Conservation (phyloP, 2,888 invertebrate species). For the Sinodicranocentrus sp. region DNA sequence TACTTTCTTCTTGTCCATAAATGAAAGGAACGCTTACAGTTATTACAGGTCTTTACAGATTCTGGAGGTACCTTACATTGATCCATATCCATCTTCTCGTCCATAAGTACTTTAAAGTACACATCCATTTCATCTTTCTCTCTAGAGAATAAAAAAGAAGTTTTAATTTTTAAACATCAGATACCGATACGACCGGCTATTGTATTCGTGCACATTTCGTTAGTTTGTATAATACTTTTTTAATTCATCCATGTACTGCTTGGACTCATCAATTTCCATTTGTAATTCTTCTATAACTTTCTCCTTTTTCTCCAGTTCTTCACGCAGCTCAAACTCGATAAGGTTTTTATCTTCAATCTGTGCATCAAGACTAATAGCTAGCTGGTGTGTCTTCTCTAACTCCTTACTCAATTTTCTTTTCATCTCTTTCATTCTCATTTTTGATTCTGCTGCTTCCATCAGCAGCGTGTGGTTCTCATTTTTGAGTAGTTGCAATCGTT, state of each 20-base stretch:
- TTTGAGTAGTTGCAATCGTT: slow-evolving; percentile 76
- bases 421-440: slow-evolving; percentile 67
- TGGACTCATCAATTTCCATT: slow-evolving; percentile 68
- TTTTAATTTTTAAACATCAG: neutral
- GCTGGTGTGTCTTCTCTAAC: slow-evolving; percentile 57
- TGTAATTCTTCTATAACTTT: slow-evolving; percentile 69
- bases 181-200: neutral
- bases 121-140: slow-evolving; percentile 67
- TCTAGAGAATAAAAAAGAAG: slow-evolving; percentile 32
- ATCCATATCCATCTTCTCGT: slow-evolving; percentile 62
- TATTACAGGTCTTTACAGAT: slow-evolving; percentile 56
- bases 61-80: slow-evolving; percentile 46
- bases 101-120: slow-evolving; percentile 59
- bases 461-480: slow-evolving; percentile 76
- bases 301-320: slow-evolving; percentile 68
- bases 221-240: slow-evolving; percentile 44
- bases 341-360: slow-evolving; percentile 66
- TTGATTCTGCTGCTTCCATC: slow-evolving; percentile 70
- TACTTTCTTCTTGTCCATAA: slow-evolving; percentile 66
- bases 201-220: no score
- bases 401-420: slow-evolving; percentile 55
- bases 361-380: slow-evolving; percentile 52
- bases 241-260: slow-evolving; percentile 54
- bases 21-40: slow-evolving; percentile 69
- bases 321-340: slow-evolving; percentile 66